Evolutionary conservation across 37 sponge, comb jelly and placozoan species (phyloP), one percentile per base, ranked within the genome.

Genomic region (Ephydatia muelleri): DNA sequence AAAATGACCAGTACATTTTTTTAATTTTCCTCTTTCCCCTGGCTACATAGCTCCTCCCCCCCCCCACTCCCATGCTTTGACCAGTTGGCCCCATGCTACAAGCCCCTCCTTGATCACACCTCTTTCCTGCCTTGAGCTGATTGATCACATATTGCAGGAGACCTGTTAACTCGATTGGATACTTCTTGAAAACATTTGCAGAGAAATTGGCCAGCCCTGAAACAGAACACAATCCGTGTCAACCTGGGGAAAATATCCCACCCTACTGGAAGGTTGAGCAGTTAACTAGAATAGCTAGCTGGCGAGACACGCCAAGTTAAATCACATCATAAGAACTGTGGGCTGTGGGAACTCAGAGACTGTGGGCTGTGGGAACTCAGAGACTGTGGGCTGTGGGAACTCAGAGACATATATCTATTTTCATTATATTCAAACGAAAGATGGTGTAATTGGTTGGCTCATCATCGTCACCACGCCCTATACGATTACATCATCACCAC

Each of bases 101-200:
- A 13, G 11, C 72, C 26, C 11, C 0, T 37, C 32, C 14, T 40
- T 75, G 16, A 12, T 71, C 43, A 38, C 64, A 92, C 95, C 95
- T 98, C 82, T 98, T 98, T 21, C 94, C 97, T 38, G 91, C 88
- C 88, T 98, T 98, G 66, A 98, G 92, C 80, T 98, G 99, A 77
- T 98, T 98, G 85, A 92, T 83, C 14, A 98, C 92, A 82, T 96
- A 98, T 84, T 98, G 99, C 29, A 98, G 80, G 22, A 98, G 85
- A 26, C 97, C 97, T 47, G 87, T 83, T 68, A 94, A 65, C 33
- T 97, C 97, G 40, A 93, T 85, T 29, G 94, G 86, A 74, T 97
- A 98, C 94, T 98, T 98, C 84, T 91, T 92, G 94, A 91, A 98
- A 22, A 96, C 84, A 67, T 92, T 91, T 1, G 92, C 97, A 84